These are phyloP conservation scores for Serripes groenlandicus DNA, from an alignment of 2,888 invertebrate species.

Conservation along the genomic window DNA sequence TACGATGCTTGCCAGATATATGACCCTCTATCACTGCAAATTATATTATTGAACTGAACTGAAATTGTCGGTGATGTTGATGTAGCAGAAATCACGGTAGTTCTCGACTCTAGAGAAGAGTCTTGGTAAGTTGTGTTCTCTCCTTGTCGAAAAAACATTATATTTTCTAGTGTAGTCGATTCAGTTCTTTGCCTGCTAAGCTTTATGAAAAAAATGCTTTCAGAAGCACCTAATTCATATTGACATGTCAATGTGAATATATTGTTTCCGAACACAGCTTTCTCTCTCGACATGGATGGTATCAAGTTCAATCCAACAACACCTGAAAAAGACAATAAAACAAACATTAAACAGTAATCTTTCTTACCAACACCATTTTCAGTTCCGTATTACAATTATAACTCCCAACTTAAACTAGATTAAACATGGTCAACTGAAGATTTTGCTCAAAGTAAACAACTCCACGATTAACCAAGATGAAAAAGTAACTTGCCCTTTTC, in stretches of 20 bases:
- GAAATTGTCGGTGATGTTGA: neutral
- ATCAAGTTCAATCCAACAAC: conserved; percentile 3
- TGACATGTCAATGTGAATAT: conserved; percentile 18
- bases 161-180: neutral
- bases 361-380: too few relatives aligned
- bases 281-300: neutral
- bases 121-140: neutral
- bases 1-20: conserved; percentile 34
- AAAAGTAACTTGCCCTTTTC: too few relatives aligned
- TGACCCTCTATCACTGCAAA: conserved; percentile 34
- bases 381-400: too few relatives aligned
- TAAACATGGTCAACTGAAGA: too few relatives aligned
- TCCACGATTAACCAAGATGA: too few relatives aligned
- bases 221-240: neutral
- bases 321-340: too few relatives aligned
- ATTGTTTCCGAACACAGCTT: conserved; percentile 33
- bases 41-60: conserved; percentile 23
- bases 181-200: neutral
- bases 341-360: too few relatives aligned
- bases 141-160: neutral
- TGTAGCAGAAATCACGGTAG: neutral
- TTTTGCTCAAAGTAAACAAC: too few relatives aligned
- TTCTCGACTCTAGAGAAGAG: neutral
- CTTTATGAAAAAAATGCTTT: conserved; percentile 5
- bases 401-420: too few relatives aligned